Evolutionary conservation across 2,888 invertebrate species (phyloP), one percentile per base, ranked within the genome.

Genomic region (Geotrupes spiniger): DNA sequence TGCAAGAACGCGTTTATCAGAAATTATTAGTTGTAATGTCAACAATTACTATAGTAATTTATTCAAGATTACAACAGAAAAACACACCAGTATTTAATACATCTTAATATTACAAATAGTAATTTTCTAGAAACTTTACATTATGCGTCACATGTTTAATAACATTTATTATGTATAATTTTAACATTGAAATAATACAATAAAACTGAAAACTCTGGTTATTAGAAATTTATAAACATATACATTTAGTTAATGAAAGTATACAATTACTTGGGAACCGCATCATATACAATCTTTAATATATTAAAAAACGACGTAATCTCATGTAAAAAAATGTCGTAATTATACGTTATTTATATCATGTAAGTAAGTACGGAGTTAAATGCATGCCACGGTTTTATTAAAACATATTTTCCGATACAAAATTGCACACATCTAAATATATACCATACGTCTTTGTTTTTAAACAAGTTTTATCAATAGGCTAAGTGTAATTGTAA

Each of bases 211-310:
- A 50, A 38, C 25, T 46, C 14, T 10, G 11, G 5, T 29, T 53
- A 50, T 53, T 59, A 57, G 61, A 59, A 58, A 58, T 56, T 57
- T 54, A 21, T 21, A 57, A 60, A 60, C 57, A 51, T 51, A 54
- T 54, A 57, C 57, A 56, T 53, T 56, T 58, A 43, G 39, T 36
- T 49, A 57, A 58, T 58, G 62, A 62, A 63, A 63, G 61, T 62
- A 59, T 60, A 53, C 56, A 64, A 63, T 63, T 63, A 63, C 50
- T 43, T 57, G 27, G 41, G 26, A 27, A 27, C 27, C 15, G 41
- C 10, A 9, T 15, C 33, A 15, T 33, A 21, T 33, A 33, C 33
- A 12, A 33, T 33, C 33, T 33, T 33, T 14, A 33, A 33, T 33
- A 33, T 33, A 33, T 33, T 33, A 33, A 33, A 28, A 33, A 33